Conservation (phyloP, 2,797 vertebrate genomes). For the Lophius americanus region DNA sequence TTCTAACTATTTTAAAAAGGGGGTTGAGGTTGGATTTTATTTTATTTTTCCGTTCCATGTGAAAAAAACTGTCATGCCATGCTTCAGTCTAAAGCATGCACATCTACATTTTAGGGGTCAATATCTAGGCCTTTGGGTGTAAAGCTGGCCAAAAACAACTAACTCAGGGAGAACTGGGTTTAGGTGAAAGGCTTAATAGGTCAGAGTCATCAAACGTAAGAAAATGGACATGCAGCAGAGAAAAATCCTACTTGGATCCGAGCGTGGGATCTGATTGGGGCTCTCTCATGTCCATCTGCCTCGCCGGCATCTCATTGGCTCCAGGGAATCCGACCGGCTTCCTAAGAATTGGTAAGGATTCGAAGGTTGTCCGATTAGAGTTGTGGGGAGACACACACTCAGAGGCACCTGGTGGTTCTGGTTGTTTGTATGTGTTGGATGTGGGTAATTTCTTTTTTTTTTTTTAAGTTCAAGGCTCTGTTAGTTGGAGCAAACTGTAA, state of each 20-base stretch:
- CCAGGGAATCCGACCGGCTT: constrained; percentile 87
- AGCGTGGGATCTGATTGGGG: constrained; percentile 88
- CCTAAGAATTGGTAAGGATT: constrained; percentile 84
- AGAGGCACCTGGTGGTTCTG: constrained; percentile 59
- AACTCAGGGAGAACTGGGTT: constrained; percentile 62
- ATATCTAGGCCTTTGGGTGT: constrained; percentile 29
- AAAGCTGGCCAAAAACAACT: constrained; percentile 37
- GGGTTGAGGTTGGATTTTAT: constrained; percentile 25
- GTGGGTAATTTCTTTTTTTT: constrained; percentile 14
- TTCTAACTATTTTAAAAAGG: constrained; percentile 33
- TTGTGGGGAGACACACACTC: constrained; percentile 70
- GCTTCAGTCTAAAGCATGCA: constrained; percentile 83
- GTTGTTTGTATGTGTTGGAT: constrained; percentile 47
- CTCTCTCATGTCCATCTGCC: constrained; percentile 88
- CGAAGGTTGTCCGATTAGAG: constrained; percentile 83
- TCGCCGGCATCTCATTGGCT: constrained; percentile 86
- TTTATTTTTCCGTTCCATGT: constrained; percentile 29
- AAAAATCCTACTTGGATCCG: constrained; percentile 88
- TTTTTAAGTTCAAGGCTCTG: constrained; percentile 63
- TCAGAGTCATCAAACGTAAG: constrained; percentile 71
- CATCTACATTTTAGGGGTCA: constrained; percentile 55
- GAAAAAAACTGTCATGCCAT: constrained; percentile 77
- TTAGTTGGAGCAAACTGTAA: constrained; percentile 56
- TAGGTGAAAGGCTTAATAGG: constrained; percentile 52
- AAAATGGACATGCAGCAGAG: constrained; percentile 85